Evolutionary conservation across 2,888 invertebrate genomes (phyloP).

Genomic region (Trichogramma evanescens): DNA sequence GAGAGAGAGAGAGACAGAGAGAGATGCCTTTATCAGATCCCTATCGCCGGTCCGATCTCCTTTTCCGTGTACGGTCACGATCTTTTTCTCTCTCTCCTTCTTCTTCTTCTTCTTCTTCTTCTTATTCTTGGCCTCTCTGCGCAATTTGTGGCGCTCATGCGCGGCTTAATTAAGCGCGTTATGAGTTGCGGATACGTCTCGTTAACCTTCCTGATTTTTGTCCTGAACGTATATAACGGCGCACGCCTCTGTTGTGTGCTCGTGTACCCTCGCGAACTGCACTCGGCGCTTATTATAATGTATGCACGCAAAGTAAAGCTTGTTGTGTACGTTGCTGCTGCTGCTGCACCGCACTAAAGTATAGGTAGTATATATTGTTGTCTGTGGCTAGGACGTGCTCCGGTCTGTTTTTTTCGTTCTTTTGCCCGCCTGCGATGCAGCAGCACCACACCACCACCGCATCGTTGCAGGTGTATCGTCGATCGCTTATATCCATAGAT

Average conservation of each 20-base stretch:
- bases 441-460: no score
- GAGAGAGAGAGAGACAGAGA: no score
- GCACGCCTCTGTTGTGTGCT: background rate
- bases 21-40: slow-evolving; percentile 45
- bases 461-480: no score
- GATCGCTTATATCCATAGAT: no score
- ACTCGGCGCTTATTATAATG: background rate
- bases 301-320: slow-evolving; percentile 8
- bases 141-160: slow-evolving; percentile 13
- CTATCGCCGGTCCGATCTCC: slow-evolving; percentile 46
- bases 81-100: slow-evolving; percentile 29
- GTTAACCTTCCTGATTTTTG: slow-evolving; percentile 35
- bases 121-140: slow-evolving; percentile 19
- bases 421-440: no score
- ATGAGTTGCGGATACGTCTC: slow-evolving; percentile 43
- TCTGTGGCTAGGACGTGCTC: no score
- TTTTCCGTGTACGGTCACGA: slow-evolving; percentile 45
- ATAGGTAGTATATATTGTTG: background rate
- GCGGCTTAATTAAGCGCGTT: slow-evolving; percentile 45
- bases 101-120: slow-evolving; percentile 17
- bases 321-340: background rate
- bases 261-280: background rate
- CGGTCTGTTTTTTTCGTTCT: no score
- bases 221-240: background rate
- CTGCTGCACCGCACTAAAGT: background rate